These are phyloP conservation scores for Euplagia quadripunctaria DNA, from an alignment of 2,888 invertebrate species.

Conservation along the genomic window DNA sequence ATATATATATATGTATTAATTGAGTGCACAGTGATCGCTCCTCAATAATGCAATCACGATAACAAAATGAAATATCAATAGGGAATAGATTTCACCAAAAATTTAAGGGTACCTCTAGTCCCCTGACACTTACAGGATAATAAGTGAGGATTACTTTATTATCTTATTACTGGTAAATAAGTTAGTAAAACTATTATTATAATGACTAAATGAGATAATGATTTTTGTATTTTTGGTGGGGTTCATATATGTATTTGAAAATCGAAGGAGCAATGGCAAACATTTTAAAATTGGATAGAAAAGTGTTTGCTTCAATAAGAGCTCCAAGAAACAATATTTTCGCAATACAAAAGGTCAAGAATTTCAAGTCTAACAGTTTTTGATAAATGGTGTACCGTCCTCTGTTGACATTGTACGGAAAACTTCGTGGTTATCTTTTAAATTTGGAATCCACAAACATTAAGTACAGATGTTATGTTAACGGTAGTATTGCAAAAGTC, in stretches of 20 bases:
- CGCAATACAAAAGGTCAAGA: not conserved
- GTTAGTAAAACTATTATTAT: slow-evolving; percentile 31
- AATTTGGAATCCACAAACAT: not conserved
- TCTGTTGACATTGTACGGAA: not conserved
- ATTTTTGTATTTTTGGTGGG: not conserved
- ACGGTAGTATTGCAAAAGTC: not conserved
- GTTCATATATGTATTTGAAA: not conserved
- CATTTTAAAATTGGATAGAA: not conserved
- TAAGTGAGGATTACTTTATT: slow-evolving; percentile 49
- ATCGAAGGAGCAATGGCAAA: not conserved
- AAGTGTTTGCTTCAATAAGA: not conserved
- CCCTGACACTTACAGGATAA: slow-evolving; percentile 53
- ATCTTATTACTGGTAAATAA: slow-evolving; percentile 51
- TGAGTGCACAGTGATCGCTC: slow-evolving; percentile 49
- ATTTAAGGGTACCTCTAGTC: slow-evolving; percentile 53
- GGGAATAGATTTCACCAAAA: slow-evolving; percentile 57
- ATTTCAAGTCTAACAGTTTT: not conserved
- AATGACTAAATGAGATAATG: not conserved
- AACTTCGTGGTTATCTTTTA: not conserved
- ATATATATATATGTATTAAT: no score
- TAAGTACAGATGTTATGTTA: not conserved
- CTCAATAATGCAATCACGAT: slow-evolving; percentile 47
- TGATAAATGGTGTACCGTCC: not conserved
- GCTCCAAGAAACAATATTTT: not conserved
- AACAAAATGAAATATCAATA: slow-evolving; percentile 60